A percentile compares a stretch with the other conserved stretches of the same genome.
Evolutionary conservation across 2,888 invertebrate genomes (phyloP).

Genomic region (Phengaris alcon): DNA sequence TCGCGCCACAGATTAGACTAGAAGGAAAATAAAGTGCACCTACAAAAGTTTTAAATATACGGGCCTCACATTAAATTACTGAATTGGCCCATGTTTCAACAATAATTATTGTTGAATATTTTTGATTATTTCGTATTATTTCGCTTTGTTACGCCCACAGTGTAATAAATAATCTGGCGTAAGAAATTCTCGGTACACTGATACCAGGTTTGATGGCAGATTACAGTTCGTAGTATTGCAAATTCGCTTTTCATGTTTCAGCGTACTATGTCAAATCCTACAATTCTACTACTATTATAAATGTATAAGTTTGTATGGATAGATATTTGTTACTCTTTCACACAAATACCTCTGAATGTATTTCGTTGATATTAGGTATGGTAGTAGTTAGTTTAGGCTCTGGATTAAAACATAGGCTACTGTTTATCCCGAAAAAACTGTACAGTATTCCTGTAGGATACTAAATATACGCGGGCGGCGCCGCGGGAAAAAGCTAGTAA

Average conservation of each 20-base stretch:
- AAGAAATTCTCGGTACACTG: not conserved
- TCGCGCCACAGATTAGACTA: constrained; percentile 54
- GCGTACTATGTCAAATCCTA: not conserved
- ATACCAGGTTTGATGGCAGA: constrained; percentile 2
- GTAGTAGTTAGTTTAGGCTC: too few relatives aligned
- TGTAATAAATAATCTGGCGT: constrained; percentile 8
- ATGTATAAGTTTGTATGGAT: too few relatives aligned
- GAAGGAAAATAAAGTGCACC: constrained; percentile 68
- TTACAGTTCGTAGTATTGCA: not conserved
- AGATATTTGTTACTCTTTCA: too few relatives aligned
- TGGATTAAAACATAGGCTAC: too few relatives aligned
- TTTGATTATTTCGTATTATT: constrained; percentile 9
- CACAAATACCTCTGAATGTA: too few relatives aligned
- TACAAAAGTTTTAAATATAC: constrained; percentile 57
- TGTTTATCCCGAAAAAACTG: too few relatives aligned
- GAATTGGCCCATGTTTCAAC: constrained; percentile 45
- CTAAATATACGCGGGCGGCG: too few relatives aligned
- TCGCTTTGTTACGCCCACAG: constrained; percentile 17
- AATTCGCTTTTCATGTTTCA: not conserved
- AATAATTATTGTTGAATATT: not conserved
- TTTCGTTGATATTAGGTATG: too few relatives aligned
- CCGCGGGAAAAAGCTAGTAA: too few relatives aligned
- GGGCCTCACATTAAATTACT: constrained; percentile 40
- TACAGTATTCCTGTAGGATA: too few relatives aligned
- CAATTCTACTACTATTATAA: too few relatives aligned